A percentile compares a stretch with the other conserved stretches of the same genome.
Evolutionary conservation across 2,113 vertebrate genomes (phyloP).

Genomic region (Centrocercus urophasianus): DNA sequence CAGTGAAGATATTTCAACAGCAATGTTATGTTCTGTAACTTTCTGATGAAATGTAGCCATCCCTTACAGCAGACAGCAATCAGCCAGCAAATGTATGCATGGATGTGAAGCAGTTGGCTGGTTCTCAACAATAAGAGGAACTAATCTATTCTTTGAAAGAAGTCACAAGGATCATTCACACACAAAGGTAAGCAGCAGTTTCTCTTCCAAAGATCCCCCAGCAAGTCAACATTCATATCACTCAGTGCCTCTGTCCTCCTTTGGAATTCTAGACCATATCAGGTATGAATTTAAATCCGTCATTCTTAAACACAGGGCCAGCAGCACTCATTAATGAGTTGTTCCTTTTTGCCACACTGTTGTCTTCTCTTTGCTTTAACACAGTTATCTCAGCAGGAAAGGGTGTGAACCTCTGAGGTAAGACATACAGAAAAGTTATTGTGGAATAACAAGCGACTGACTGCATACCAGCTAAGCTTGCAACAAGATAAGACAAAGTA

Average conservation of each 20-base stretch:
- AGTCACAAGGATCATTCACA: background rate
- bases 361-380: background rate
- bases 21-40: background rate
- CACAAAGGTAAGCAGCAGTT: background rate
- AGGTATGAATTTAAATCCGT: background rate
- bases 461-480: conserved; percentile 11
- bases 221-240: background rate
- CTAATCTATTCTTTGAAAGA: background rate
- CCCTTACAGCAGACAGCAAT: background rate
- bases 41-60: background rate
- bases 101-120: background rate
- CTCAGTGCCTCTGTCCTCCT: background rate
- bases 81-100: background rate
- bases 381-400: background rate
- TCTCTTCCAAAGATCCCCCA: background rate
- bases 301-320: background rate
- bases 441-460: background rate
- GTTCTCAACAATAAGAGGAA: background rate
- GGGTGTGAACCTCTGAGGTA: background rate
- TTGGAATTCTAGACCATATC: background rate
- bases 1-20: background rate
- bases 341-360: background rate
- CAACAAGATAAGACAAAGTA: conserved; percentile 35
- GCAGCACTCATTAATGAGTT: background rate
- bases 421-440: background rate